Conservation (phyloP, 2,797 vertebrate genomes). For the Tarsius wallacei region DNA sequence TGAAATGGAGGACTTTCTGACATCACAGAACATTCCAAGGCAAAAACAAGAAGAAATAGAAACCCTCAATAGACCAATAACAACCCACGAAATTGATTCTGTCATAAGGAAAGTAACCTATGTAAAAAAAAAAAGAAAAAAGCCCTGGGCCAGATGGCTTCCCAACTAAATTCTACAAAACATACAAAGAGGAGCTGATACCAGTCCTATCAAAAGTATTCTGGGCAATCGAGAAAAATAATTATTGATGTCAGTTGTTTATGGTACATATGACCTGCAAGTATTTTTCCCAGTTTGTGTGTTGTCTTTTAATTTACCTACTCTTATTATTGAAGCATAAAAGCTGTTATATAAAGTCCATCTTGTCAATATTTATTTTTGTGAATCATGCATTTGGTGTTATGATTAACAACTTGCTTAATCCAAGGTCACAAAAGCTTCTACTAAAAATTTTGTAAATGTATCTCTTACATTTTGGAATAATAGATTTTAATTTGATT, state of each 20-base stretch:
- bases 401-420: neutral
- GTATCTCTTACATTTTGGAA: slow-evolving; percentile 29
- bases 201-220: too few species aligned
- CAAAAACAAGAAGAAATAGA: too few species aligned
- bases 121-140: too few species aligned
- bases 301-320: slow-evolving; percentile 1
- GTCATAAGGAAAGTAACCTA: too few species aligned
- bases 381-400: neutral
- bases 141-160: too few species aligned
- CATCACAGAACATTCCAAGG: too few species aligned
- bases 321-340: neutral
- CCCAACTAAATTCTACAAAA: too few species aligned
- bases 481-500: neutral
- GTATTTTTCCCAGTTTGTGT: neutral
- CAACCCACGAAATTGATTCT: too few species aligned
- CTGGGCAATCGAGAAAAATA: too few species aligned
- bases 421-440: neutral
- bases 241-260: neutral
- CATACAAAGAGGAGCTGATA: too few species aligned
- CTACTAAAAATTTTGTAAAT: neutral
- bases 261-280: neutral
- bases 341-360: slow-evolving; percentile 20
- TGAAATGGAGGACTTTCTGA: too few species aligned
- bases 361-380: slow-evolving; percentile 12
- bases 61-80: too few species aligned